phyloP scores from a whole-genome alignment of 2,113 vertebrate species.

The Sapayoa aenigma region DNA sequence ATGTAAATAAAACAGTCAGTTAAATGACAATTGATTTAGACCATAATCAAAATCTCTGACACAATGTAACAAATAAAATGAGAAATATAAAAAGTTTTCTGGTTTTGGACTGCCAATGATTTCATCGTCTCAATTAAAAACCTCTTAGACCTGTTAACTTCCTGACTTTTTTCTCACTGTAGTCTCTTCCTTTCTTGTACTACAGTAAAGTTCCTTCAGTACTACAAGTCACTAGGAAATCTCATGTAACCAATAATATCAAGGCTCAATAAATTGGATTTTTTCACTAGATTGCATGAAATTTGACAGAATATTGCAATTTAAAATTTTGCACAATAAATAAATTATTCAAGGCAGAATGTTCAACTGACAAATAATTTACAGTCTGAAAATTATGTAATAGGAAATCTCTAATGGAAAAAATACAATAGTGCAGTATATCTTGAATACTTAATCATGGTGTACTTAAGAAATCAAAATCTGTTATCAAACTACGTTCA shows the following conservation, averaged over 20 bases:
- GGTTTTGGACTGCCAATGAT: not conserved
- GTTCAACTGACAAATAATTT: conserved; percentile 54
- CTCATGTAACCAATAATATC: not conserved
- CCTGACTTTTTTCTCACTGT: not conserved
- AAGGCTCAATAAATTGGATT: not conserved
- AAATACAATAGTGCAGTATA: conserved; percentile 30
- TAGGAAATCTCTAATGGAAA: conserved; percentile 15
- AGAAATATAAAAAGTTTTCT: not conserved
- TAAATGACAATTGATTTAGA: not conserved
- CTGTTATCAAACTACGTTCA: not conserved
- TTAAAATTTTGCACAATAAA: conserved; percentile 46
- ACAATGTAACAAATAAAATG: not conserved
- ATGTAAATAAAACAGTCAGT: not conserved
- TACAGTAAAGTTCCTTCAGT: not conserved
- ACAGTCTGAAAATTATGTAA: conserved; percentile 36
- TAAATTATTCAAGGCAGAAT: conserved; percentile 44
- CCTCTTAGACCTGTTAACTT: not conserved
- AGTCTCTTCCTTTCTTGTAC: not conserved
- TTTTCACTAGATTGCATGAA: not conserved
- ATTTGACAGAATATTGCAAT: conserved; percentile 44
- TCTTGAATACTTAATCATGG: conserved; percentile 10
- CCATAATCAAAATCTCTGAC: not conserved
- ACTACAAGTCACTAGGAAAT: not conserved
- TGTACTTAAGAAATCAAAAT: conserved; percentile 45
- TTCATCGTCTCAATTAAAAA: not conserved